Evolutionary conservation across 1,140 invertebrate species (phyloP), one percentile per base, ranked within the genome.

Genomic region (Drosophila seguyi): DNA sequence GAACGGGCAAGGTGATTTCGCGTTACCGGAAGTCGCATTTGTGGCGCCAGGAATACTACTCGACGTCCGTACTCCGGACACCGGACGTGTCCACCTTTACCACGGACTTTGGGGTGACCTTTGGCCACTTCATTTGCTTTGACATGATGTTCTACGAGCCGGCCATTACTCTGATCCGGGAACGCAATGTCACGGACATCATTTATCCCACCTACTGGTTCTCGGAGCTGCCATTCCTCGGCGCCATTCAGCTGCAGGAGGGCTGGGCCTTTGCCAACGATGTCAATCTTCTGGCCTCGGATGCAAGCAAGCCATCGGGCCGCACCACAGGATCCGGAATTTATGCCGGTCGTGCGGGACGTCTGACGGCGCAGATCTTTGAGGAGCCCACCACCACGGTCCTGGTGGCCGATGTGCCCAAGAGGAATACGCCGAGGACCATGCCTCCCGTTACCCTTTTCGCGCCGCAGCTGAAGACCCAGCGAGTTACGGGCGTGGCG

Each of bases 1-100:
- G 95, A 14, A 80, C 87, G 0, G 96, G 96, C 6, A 75, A 57
- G 5, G 69, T 94, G 0, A 86, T 94, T 3, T 93, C 90, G 14
- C 94, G 95, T 47, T 98, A 98, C 86, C 94, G 96, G 25, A 98
- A 98, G 88, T 94, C 94, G 14, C 95, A 97, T 92, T 61, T 76
- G 5, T 31, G 96, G 96, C 85, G 82, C 0, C 36, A 62, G 1
- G 82, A 75, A 50, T 87, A 74, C 50, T 29, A 76, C 31, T 11
- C 31, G 22, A 39, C 0, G 0, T 65, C 79, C 14, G 75, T 83
- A 31, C 53, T 83, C 1, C 65, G 42, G 0, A 10, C 69, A 18
- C 69, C 88, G 1, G 94, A 96, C 36, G 44, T 55, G n/a, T 18
- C 34, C 29, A 78, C n/a, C 20, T 90, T 74, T 85, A 95, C 80